phyloP scores from a whole-genome alignment of 1,140 invertebrate species.

The Gryllus bimaculatus region DNA sequence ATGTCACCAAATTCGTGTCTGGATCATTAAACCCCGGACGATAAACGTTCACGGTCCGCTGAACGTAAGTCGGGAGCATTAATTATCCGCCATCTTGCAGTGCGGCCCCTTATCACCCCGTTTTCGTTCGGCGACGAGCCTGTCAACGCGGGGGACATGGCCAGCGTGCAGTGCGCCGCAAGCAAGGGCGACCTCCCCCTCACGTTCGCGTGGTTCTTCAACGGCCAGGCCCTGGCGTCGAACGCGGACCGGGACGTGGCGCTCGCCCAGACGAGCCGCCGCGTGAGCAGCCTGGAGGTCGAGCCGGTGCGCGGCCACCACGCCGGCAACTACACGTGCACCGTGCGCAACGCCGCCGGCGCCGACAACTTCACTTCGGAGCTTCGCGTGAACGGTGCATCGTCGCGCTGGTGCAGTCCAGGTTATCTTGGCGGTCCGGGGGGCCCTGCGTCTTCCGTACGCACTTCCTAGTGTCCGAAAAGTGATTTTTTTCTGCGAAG shows the following conservation, averaged over 20 bases:
- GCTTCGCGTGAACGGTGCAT: conserved; percentile 59
- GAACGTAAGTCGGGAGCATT: no score
- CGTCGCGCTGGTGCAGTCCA: no score
- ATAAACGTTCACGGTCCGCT: no score
- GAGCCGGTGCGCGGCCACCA: conserved; percentile 29
- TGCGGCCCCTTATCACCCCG: conserved; percentile 47
- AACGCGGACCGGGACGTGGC: conserved; percentile 31
- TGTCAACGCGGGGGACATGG: conserved; percentile 40
- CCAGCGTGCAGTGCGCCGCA: conserved; percentile 41
- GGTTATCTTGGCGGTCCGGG: no score
- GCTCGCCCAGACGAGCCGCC: conserved; percentile 31
- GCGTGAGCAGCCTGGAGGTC: conserved; percentile 37
- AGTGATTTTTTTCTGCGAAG: no score
- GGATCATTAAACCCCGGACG: no score
- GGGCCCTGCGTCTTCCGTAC: no score
- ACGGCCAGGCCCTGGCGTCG: conserved; percentile 47
- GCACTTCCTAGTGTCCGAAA: no score
- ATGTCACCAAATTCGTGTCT: no score
- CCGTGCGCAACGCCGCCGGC: conserved; percentile 57
- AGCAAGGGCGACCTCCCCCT: conserved; percentile 46
- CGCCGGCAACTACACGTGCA: conserved; percentile 24
- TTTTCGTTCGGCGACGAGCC: conserved; percentile 47
- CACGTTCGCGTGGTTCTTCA: conserved; percentile 49
- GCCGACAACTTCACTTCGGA: conserved; percentile 50
- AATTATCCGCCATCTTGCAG: conserved; percentile 35